These are phyloP conservation scores for Drosophila demipolita DNA, from an alignment of 2,888 invertebrate species.

Conservation along the genomic window DNA sequence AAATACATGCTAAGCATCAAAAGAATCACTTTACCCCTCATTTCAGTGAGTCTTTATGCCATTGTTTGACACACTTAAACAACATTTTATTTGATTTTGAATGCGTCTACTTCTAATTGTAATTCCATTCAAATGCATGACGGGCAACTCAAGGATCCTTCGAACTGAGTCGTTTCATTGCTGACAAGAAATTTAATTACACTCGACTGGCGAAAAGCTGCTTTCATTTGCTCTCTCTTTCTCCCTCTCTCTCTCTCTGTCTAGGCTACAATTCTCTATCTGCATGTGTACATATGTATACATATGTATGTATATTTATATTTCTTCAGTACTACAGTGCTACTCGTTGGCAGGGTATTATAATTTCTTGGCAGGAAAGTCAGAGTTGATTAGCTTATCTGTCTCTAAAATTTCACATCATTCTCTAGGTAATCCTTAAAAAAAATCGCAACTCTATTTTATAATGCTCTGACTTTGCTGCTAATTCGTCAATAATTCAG, in stretches of 20 bases:
- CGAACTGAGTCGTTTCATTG: constrained; percentile 36
- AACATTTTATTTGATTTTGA: constrained; percentile 38
- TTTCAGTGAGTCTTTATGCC: background rate
- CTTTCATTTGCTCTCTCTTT: background rate
- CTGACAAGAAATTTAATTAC: constrained; percentile 53
- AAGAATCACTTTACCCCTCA: background rate
- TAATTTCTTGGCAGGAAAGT: background rate
- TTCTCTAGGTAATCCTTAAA: background rate
- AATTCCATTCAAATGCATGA: constrained; percentile 21
- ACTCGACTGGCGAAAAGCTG: constrained; percentile 31
- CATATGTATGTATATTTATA: constrained; percentile 3
- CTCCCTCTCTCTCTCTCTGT: background rate
- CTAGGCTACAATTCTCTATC: background rate
- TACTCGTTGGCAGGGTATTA: background rate
- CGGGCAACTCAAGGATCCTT: constrained; percentile 25
- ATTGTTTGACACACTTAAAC: constrained; percentile 22
- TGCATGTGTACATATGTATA: constrained; percentile 6
- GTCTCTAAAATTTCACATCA: too few relatives aligned
- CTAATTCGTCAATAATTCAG: background rate
- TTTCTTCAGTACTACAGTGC: background rate
- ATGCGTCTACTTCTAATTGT: constrained; percentile 31
- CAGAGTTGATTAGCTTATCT: background rate
- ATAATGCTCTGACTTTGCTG: background rate
- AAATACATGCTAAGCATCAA: constrained; percentile 34
- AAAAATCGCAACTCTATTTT: background rate